phyloP scores from a whole-genome alignment of 2,888 invertebrate genomes.

The Pristionchus exspectatus region DNA sequence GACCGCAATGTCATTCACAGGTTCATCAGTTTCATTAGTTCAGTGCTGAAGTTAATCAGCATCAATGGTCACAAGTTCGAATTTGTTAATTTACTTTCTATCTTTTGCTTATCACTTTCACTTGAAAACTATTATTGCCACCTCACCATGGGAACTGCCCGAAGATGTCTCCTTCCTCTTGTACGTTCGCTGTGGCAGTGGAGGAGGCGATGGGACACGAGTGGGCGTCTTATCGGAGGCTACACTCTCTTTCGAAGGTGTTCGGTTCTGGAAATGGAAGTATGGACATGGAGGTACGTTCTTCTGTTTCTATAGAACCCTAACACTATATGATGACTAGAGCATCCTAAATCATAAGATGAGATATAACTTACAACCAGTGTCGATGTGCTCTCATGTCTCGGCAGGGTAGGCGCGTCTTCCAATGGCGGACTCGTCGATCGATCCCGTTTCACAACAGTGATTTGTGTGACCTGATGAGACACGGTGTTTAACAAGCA shows the following conservation, averaged over 20 bases:
- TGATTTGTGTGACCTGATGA: slow-evolving; percentile 51
- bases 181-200: slow-evolving; percentile 40
- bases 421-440: slow-evolving; percentile 33
- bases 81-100: too few species aligned
- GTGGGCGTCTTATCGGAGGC: slow-evolving; percentile 40
- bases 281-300: too few species aligned
- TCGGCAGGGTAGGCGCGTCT: neutral
- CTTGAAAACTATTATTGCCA: too few species aligned
- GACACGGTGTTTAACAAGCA: neutral
- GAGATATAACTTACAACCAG: slow-evolving; percentile 6
- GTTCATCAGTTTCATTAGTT: neutral
- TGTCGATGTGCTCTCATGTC: slow-evolving; percentile 44
- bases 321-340: too few species aligned
- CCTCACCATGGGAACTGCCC: slow-evolving; percentile 28
- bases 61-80: neutral
- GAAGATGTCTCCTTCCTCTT: slow-evolving; percentile 30
- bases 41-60: too few species aligned
- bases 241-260: slow-evolving; percentile 6
- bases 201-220: slow-evolving; percentile 29
- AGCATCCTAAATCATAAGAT: neutral
- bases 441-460: slow-evolving; percentile 35
- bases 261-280: slow-evolving; percentile 11
- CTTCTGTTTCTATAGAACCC: too few species aligned
- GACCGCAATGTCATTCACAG: neutral
- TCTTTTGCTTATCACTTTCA: too few species aligned